Percentiles rank a stretch among this genome's conserved stretches.
These are phyloP conservation scores for Ophraella communa DNA, from an alignment of 2,888 invertebrate species.

Conservation along the genomic window DNA sequence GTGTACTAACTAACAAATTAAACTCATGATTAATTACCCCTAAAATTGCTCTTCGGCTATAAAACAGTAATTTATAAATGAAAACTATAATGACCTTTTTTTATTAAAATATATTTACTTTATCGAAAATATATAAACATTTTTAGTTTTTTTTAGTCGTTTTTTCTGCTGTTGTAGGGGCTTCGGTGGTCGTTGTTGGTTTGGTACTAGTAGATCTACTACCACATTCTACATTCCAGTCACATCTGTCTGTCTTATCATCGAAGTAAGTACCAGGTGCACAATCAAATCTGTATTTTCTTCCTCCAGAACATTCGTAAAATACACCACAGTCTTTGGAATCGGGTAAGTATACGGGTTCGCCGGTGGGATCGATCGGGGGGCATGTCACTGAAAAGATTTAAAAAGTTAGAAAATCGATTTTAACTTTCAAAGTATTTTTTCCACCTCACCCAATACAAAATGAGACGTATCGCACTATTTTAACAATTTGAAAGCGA, in stretches of 20 bases:
- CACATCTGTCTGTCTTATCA: background rate
- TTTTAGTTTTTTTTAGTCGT: too few relatives aligned
- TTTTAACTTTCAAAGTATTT: too few relatives aligned
- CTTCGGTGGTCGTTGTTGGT: background rate
- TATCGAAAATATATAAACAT: too few relatives aligned
- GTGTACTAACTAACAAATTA: too few relatives aligned
- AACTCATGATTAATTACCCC: too few relatives aligned
- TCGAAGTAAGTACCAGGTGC: slow-evolving; percentile 8
- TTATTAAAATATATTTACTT: background rate
- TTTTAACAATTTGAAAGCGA: too few relatives aligned
- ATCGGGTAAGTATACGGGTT: background rate
- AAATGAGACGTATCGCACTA: too few relatives aligned
- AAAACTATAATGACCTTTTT: too few relatives aligned
- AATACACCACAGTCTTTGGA: slow-evolving; percentile 3
- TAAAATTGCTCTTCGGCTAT: too few relatives aligned
- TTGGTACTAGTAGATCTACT: background rate
- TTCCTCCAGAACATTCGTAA: slow-evolving; percentile 10
- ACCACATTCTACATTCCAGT: slow-evolving; percentile 16
- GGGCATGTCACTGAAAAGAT: slow-evolving; percentile 1
- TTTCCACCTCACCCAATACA: too few relatives aligned
- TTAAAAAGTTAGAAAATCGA: too few relatives aligned
- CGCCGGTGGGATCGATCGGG: background rate
- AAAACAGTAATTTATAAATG: too few relatives aligned
- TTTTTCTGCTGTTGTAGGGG: background rate
- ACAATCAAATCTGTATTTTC: background rate